Evolutionary conservation across 1,140 invertebrate species (phyloP).

Genomic region (Sminthurides bifidus): DNA sequence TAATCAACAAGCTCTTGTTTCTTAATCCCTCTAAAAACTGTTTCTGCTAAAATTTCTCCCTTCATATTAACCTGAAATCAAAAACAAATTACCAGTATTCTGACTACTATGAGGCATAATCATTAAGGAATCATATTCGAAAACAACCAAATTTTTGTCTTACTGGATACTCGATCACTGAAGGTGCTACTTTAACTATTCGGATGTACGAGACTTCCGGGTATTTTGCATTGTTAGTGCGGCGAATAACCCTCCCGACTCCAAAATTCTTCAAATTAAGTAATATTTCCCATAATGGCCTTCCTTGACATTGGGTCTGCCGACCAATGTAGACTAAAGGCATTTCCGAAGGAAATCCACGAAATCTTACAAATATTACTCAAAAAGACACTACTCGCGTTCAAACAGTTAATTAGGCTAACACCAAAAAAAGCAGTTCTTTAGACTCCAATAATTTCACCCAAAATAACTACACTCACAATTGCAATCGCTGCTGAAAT

Average conservation of each 20-base stretch:
- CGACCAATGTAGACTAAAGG: conserved; percentile 12
- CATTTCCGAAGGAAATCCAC: no score
- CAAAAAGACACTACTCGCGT: no score
- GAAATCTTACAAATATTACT: no score
- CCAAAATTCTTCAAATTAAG: conserved; percentile 26
- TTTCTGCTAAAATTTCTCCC: conserved; percentile 12
- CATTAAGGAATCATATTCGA: no score
- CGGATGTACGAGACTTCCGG: conserved; percentile 10
- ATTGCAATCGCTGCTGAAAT: no score
- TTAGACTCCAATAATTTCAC: no score
- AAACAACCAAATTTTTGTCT: no score
- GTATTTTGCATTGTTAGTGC: not conserved
- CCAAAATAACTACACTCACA: no score
- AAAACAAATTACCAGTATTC: not conserved
- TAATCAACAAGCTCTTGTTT: not conserved
- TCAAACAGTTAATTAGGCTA: no score
- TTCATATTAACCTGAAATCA: conserved; percentile 5
- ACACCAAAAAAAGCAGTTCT: no score
- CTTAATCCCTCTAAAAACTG: conserved; percentile 6
- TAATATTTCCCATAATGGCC: conserved; percentile 23
- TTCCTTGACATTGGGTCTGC: conserved; percentile 4
- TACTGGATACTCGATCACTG: conserved; percentile 7
- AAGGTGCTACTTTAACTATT: not conserved
- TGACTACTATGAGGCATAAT: not conserved
- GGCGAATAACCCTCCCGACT: conserved; percentile 7